Base-by-base conservation (phyloP, 2,888 invertebrate genomes). In the Gnatocerus cornutus region DNA sequence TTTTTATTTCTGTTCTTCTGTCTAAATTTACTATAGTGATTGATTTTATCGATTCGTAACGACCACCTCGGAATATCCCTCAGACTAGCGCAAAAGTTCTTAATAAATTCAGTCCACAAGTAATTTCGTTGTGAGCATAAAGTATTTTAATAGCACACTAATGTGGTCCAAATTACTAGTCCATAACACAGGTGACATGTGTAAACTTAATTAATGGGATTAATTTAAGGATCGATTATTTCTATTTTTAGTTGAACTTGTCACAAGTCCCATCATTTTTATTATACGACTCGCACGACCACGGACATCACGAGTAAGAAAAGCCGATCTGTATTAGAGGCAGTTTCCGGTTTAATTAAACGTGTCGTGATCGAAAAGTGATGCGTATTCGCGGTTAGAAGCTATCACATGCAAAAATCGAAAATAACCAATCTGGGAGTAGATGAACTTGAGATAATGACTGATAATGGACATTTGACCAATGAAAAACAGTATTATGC, bases 391-490 rank as follows among this genome's bases (percentile, higher is more conserved):
- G 61, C 61, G 21, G 10, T 5, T 48, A 48, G 48, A 48, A 33
- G 9, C 9, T 4, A 46, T 10, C 13, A 30, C 7, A 62, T 63
- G 63, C 63, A 29, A 63, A 62, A 63, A 53, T 63, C 30, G 43
- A 61, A 62, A 62, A 68, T 68, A 74, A 52, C 61, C 66, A 64
- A 68, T 75, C 71, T 58, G 68, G 56, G 73, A 78, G 77, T 77
- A 76, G 77, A 74, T 78, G 80, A 81, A 78, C 81, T 82, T 81
- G 81, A 81, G 79, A 79, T 80, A 79, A 79, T 79, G 73, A 75
- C 76, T 78, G 79, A 79, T 80, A 80, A 79, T 79, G 76, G 72
- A 74, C 76, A 76, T 75, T 76, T 79, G 73, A 74, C 80, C 81
- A 81, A 81, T 80, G 76, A 79, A 74, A 79, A 71, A 68, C 74